Base-by-base conservation (phyloP, 2,797 vertebrate species). In the Pseudotriccus pelzelni region DNA sequence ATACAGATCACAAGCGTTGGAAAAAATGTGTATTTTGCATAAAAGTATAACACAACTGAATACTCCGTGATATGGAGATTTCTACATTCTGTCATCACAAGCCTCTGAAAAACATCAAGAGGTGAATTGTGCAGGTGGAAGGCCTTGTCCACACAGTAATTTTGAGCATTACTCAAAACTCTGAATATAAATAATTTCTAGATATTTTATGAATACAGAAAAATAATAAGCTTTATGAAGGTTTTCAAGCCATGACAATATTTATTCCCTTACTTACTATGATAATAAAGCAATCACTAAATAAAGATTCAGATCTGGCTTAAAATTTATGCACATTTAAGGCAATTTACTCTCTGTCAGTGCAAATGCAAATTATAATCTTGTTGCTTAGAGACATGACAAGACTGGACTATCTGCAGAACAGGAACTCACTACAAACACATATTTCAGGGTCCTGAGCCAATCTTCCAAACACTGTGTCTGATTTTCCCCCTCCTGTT, bases 381-480 rank as follows among this genome's bases (percentile, higher is more conserved):
- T 87, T 82, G 93, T 93, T 94, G 84, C 90, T 96, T 95, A 89
- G 90, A 93, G 68, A 95, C 81, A 20, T 64, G 67, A 47, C 43
- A 90, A 88, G 50, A 64, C 37, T 62, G 66, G 66, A 60, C 59
- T 89, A 25, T 87, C 59, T 93, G 49, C 88, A 92, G 81, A 85
- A 80, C 10, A 70, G 43, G 19, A 83, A 32, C 68, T 74, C 87
- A 47, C 78, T 84, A 25, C 74, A 90, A 90, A 86, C 55, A 84
- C 23, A 14, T 91, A 44, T 93, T 90, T 70, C 77, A 87, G 34
- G 20, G 41, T 89, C 30, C 64, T 76, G 64, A 94, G 78, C 47
- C 74, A 82, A 49, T 43, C 28, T 82, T 87, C 32, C 36, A 79
- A 90, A 72, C 16, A 9, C 37, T 58, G 0, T 58, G 10, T 64